Evolutionary conservation across 2,797 vertebrate genomes (phyloP), one percentile per base, ranked within the genome.

Genomic region (Mormyrus proboscirostris): DNA sequence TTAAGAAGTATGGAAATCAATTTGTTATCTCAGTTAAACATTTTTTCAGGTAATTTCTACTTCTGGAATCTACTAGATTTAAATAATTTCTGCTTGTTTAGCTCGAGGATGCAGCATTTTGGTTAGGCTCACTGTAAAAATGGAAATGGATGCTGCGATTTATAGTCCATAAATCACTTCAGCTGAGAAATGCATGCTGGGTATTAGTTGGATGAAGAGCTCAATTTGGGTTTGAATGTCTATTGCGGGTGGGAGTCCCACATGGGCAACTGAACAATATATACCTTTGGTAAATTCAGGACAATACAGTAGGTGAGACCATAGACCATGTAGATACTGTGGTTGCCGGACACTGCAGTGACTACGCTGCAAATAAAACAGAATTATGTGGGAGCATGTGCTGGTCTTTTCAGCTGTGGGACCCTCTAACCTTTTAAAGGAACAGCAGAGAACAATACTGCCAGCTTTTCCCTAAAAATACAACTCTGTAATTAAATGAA

Each of bases 1-100:
- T 85, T 22, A 69, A 65, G 88, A 86, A 69, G 16, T 50, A 41
- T 50, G 89, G 50, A 73, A 49, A 83, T 84, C 12, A 49, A 89
- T 86, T 89, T 49, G 85, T 86, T 86, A 55, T 50, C 53, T 51
- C 25, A 33, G 51, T 16, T 57, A 44, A 57, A 41, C 47, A 41
- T 86, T 84, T 84, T 85, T 53, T 41, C 51, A 57, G 25, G 33
- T 87, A 87, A 87, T 57, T 87, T 83, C 2, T 19, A 86, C 51
- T 86, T 87, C 50, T 55, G 85, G 85, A 59, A 59, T 19, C 6
- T 38, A 8, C 33, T 82, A 41, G 38, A 47, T 89, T 82, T 85
- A 41, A 84, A 59, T 55, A 5, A 53, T 55, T 84, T 82, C 14
- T 55, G 6, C 22, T 76, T 47, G 41, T 73, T 76, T 69, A 41